Conservation (phyloP, 2,888 invertebrate genomes). For the Chalcosyrphus nemorum region DNA sequence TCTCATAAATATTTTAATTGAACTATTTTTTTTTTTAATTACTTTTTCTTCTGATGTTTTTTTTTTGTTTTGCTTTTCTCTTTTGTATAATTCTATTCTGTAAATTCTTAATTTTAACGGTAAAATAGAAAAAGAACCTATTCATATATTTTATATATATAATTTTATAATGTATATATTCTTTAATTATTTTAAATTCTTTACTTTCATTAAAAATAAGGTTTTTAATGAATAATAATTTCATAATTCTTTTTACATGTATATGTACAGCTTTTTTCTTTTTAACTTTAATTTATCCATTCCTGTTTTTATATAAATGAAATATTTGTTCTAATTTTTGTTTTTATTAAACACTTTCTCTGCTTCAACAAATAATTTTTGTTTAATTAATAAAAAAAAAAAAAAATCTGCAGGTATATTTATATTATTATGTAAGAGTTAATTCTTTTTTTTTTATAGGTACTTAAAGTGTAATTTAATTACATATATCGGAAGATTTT, state of each 20-base stretch:
- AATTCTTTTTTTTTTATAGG: conserved; percentile 37
- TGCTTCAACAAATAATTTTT: conserved; percentile 41
- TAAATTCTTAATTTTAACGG: conserved; percentile 63
- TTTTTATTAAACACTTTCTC: conserved; percentile 11
- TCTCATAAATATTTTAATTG: conserved; percentile 63
- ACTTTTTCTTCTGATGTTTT: conserved; percentile 18
- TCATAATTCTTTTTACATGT: conserved; percentile 32
- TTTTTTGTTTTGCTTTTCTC: conserved; percentile 10
- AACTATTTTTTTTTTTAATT: conserved; percentile 38
- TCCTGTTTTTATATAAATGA: conserved; percentile 37
- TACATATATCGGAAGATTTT: neutral
- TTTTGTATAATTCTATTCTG: conserved; percentile 62
- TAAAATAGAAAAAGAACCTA: conserved; percentile 73
- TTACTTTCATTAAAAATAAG: conserved; percentile 49
- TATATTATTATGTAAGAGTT: conserved; percentile 51
- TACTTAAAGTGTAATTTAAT: conserved; percentile 68
- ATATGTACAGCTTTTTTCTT: neutral
- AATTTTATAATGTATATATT: conserved; percentile 61
- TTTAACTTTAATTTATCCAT: conserved; percentile 11
- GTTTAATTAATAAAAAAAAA: conserved; percentile 14
- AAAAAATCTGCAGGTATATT: conserved; percentile 46
- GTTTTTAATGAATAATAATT: conserved; percentile 36
- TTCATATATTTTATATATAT: conserved; percentile 42
- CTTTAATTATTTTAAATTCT: conserved; percentile 53
- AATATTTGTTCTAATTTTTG: conserved; percentile 42